A percentile compares a stretch with the other conserved stretches of the same genome.
Evolutionary conservation across 2,888 invertebrate species (phyloP).

Genomic region (Dexiosoma caninum): DNA sequence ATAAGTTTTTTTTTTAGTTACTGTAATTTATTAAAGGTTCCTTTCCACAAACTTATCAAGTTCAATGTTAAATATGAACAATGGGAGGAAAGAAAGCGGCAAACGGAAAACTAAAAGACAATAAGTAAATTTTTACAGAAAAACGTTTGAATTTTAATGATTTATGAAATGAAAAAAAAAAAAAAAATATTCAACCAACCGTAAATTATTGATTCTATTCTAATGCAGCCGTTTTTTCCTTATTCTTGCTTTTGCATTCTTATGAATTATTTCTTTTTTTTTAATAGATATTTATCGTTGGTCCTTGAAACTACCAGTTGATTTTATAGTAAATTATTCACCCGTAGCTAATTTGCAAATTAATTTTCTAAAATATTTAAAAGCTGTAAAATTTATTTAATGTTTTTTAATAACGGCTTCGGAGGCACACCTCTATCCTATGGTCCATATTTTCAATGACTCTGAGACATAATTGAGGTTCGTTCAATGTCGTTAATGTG

Average conservation of each 20-base stretch:
- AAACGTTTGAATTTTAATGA: conserved; percentile 34
- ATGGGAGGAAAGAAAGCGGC: not conserved
- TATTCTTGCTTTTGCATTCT: not conserved
- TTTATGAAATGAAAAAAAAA: conserved; percentile 33
- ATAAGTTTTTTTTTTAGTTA: conserved; percentile 25
- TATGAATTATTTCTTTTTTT: not conserved
- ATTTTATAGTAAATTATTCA: conserved; percentile 4
- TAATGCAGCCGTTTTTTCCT: not conserved
- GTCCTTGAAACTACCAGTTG: not conserved
- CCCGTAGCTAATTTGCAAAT: conserved; percentile 13
- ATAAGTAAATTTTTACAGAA: conserved; percentile 1
- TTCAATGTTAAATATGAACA: conserved; percentile 41
- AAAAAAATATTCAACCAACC: conserved; percentile 2
- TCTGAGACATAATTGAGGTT: too few species aligned
- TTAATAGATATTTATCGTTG: conserved; percentile 26
- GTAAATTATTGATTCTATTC: conserved; percentile 13
- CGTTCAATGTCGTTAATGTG: too few species aligned
- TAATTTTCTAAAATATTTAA: not conserved
- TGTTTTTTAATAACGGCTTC: not conserved
- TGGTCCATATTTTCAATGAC: too few species aligned
- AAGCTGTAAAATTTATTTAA: conserved; percentile 16
- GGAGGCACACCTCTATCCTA: too few species aligned
- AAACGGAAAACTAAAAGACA: conserved; percentile 26
- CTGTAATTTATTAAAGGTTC: conserved; percentile 25
- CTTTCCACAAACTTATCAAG: conserved; percentile 49